These are phyloP conservation scores for Drymodes brunneopygia DNA, from an alignment of 2,113 vertebrate species.

Conservation along the genomic window DNA sequence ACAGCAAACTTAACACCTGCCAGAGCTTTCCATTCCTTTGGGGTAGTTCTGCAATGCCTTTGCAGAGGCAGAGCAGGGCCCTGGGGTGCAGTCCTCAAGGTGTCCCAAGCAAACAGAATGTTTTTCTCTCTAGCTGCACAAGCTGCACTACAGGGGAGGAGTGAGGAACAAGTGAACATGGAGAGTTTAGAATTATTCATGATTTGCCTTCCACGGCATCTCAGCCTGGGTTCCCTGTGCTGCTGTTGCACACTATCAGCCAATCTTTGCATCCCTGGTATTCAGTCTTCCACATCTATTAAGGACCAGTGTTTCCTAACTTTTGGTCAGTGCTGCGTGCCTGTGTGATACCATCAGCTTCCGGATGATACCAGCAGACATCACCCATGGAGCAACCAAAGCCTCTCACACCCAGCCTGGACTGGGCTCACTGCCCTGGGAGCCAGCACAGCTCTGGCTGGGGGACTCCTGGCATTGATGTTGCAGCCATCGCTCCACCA, in stretches of 20 bases:
- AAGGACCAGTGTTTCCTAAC: conserved; percentile 29
- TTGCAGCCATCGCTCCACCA: not conserved
- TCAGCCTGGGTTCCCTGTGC: not conserved
- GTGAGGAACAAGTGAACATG: not conserved
- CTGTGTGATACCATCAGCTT: conserved; percentile 1
- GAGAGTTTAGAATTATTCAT: not conserved
- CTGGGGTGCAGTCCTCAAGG: not conserved
- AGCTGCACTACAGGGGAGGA: not conserved
- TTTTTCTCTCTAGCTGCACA: not conserved
- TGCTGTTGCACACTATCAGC: not conserved
- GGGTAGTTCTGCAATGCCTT: not conserved
- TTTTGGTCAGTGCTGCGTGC: not conserved
- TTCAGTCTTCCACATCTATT: not conserved
- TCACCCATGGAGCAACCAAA: not conserved
- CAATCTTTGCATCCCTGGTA: not conserved
- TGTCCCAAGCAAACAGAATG: not conserved
- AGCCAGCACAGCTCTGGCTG: not conserved
- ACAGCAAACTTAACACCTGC: not conserved
- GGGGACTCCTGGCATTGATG: not conserved
- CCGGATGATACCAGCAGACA: not conserved
- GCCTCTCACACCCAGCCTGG: not conserved
- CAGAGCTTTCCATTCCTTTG: conserved; percentile 4
- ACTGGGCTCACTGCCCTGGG: not conserved
- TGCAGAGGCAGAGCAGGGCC: not conserved
- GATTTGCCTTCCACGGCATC: not conserved